Percentiles rank a stretch among this genome's conserved stretches.
These are phyloP conservation scores for Hipparchia sbordonii DNA, from an alignment of 2,888 invertebrate genomes.

Conservation along the genomic window DNA sequence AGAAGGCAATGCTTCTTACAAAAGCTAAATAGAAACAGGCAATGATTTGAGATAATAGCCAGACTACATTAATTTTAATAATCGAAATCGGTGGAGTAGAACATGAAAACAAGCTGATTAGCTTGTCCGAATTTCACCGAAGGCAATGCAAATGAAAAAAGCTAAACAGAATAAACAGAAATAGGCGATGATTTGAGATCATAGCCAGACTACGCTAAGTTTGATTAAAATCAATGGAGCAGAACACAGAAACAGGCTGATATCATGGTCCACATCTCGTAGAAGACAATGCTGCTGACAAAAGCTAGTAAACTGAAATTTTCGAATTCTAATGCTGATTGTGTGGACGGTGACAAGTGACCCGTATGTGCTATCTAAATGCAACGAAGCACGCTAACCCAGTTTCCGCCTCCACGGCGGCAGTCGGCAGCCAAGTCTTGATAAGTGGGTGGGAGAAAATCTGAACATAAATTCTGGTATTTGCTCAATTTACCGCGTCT, in stretches of 20 bases:
- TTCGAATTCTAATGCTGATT: slow-evolving; percentile 29
- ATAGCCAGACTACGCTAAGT: not conserved
- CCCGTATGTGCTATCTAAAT: slow-evolving; percentile 36
- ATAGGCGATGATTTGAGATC: too few relatives aligned
- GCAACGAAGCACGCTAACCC: slow-evolving; percentile 33
- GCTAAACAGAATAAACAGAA: too few relatives aligned
- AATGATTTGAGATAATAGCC: not conserved
- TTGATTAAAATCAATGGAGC: too few relatives aligned
- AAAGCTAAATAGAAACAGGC: too few relatives aligned
- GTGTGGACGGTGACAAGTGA: slow-evolving; percentile 34
- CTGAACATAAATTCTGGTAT: slow-evolving; percentile 41
- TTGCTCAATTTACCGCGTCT: slow-evolving; percentile 36
- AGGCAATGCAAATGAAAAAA: too few relatives aligned
- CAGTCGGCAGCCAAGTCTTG: slow-evolving; percentile 37
- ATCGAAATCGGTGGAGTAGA: too few relatives aligned
- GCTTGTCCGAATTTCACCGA: too few relatives aligned
- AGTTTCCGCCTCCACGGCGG: slow-evolving; percentile 31
- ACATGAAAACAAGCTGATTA: too few relatives aligned
- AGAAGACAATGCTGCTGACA: not conserved
- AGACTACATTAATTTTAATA: too few relatives aligned
- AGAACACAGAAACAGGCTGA: too few relatives aligned
- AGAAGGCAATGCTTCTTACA: too few relatives aligned
- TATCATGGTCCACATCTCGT: not conserved
- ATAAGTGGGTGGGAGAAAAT: slow-evolving; percentile 40
- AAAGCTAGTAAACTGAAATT: slow-evolving; percentile 4